phyloP scores from a whole-genome alignment of 2,113 vertebrate genomes.

The Origma solitaria region DNA sequence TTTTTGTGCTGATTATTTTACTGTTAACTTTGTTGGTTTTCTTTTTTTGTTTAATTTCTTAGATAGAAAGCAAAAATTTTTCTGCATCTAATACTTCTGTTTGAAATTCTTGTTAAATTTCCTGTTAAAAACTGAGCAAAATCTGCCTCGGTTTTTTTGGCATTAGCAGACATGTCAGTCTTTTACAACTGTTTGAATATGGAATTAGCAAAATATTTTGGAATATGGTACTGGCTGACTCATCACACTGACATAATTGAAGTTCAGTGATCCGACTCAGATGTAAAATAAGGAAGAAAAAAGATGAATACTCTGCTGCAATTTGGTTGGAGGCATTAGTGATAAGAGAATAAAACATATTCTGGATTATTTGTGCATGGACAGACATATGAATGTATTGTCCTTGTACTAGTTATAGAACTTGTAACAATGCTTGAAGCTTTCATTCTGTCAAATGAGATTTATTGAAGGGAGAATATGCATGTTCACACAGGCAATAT shows the following conservation, averaged over 20 bases:
- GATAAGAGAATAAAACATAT: background rate
- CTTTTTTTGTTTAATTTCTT: background rate
- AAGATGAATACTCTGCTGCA: background rate
- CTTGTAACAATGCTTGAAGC: background rate
- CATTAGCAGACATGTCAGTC: background rate
- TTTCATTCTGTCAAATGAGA: background rate
- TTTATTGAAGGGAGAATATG: background rate
- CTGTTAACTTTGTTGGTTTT: background rate
- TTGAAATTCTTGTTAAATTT: background rate
- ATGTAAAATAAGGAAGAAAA: background rate
- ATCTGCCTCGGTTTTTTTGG: background rate
- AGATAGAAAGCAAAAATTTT: background rate
- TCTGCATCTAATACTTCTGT: background rate
- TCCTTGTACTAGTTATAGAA: background rate
- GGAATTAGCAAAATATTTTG: conserved; percentile 12
- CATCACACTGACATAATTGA: background rate
- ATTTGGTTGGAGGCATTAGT: background rate
- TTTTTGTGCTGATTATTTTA: background rate
- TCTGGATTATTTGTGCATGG: background rate
- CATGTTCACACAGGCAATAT: background rate
- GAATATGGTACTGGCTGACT: background rate
- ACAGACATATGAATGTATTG: background rate
- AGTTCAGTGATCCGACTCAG: background rate
- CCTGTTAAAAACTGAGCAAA: background rate
- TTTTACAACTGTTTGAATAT: conserved; percentile 1